phyloP scores from a whole-genome alignment of 1,140 invertebrate genomes.

The Chironomus striatipennis region DNA sequence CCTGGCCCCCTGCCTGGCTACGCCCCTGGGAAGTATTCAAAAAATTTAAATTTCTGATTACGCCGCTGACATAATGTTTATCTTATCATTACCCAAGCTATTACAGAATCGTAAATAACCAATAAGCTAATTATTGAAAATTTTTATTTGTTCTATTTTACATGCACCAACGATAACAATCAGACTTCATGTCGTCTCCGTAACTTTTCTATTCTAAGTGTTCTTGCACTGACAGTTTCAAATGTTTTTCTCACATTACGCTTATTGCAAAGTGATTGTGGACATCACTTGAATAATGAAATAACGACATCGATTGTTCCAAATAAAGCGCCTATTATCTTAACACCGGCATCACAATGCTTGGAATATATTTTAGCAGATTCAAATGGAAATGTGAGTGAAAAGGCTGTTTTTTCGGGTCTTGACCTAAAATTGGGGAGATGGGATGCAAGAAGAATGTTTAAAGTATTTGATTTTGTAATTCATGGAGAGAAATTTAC shows the following conservation, averaged over 20 bases:
- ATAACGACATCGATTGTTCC: not conserved
- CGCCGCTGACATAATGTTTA: too few species aligned
- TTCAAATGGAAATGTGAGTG: not conserved
- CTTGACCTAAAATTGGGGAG: conserved; percentile 57
- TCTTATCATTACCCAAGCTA: too few species aligned
- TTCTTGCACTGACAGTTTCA: conserved; percentile 8
- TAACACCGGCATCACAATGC: conserved; percentile 2
- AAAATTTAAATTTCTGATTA: too few species aligned
- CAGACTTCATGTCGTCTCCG: conserved; percentile 16
- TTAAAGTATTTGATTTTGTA: conserved; percentile 64
- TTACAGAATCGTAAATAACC: not conserved
- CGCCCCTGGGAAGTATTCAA: too few species aligned
- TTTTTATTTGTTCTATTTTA: too few species aligned
- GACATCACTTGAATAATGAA: not conserved
- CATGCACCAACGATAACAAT: not conserved
- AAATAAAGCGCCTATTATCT: not conserved
- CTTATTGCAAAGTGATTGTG: not conserved
- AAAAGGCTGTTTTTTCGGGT: conserved; percentile 41
- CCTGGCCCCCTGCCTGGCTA: too few species aligned
- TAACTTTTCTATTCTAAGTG: not conserved
- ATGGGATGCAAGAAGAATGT: conserved; percentile 60
- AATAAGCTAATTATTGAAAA: too few species aligned
- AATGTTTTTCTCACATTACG: conserved; percentile 6
- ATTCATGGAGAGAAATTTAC: conserved; percentile 53
- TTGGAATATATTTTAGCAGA: conserved; percentile 1